Conservation (phyloP, 1,140 invertebrate genomes). For the Coboldia fuscipes region DNA sequence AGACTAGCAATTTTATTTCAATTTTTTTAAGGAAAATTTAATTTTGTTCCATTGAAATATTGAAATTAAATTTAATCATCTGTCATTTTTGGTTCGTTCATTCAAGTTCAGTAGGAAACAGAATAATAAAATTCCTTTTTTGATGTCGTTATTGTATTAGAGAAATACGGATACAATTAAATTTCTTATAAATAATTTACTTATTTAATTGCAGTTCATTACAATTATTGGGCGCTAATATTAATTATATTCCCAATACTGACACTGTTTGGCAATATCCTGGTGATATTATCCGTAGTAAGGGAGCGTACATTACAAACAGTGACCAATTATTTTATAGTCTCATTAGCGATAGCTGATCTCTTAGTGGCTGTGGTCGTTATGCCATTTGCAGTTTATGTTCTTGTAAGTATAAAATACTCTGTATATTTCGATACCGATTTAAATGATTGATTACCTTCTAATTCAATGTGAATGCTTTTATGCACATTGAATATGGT, state of each 20-base stretch:
- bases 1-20: too few species aligned
- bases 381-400: constrained; percentile 96
- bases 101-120: too few species aligned
- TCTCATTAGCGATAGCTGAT: constrained; percentile 92
- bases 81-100: too few species aligned
- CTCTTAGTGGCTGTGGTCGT: constrained; percentile 87
- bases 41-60: too few species aligned
- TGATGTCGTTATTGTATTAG: too few species aligned
- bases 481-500: too few species aligned
- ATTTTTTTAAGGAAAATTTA: too few species aligned
- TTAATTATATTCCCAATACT: constrained; percentile 78
- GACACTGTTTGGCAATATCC: constrained; percentile 88
- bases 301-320: constrained; percentile 77
- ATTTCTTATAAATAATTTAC: too few species aligned
- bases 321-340: constrained; percentile 97
- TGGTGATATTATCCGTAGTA: constrained; percentile 86
- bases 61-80: too few species aligned
- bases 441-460: background rate
- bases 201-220: constrained; percentile 19
- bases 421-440: background rate
- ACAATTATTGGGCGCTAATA: constrained; percentile 67
- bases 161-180: too few species aligned
- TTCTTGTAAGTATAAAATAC: constrained; percentile 51
- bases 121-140: too few species aligned
- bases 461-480: too few species aligned